Evolutionary conservation across 2,113 vertebrate species (phyloP).

Genomic region (Okapia johnstoni): DNA sequence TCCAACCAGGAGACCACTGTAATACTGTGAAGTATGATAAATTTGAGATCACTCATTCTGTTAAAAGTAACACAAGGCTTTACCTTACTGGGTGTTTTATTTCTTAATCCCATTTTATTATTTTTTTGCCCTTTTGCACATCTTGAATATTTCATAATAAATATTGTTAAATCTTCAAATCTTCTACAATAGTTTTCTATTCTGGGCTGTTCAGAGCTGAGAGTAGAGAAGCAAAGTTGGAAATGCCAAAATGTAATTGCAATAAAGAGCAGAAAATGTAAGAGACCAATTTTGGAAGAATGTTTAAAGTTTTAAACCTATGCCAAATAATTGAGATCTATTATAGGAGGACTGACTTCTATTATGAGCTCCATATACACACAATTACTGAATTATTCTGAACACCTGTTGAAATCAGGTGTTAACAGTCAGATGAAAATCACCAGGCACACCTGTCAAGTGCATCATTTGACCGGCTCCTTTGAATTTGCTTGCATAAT

Average conservation of each 20-base stretch:
- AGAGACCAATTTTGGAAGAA: conserved; percentile 27
- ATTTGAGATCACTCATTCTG: background rate
- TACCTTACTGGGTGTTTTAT: background rate
- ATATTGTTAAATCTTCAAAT: background rate
- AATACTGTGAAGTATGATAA: background rate
- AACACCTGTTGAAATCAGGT: background rate
- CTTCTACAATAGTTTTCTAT: conserved; percentile 37
- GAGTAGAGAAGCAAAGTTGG: background rate
- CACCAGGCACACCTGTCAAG: background rate
- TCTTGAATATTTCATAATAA: conserved; percentile 17
- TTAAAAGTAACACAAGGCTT: background rate
- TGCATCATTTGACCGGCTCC: background rate
- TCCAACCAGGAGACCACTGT: background rate
- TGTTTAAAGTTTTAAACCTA: conserved; percentile 35
- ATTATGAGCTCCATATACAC: background rate
- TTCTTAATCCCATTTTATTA: background rate
- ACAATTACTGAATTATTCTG: background rate
- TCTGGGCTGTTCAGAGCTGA: background rate
- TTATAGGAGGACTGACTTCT: background rate
- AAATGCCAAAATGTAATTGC: conserved; percentile 31
- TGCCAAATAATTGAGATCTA: background rate
- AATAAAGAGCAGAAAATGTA: conserved; percentile 28
- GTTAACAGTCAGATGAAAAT: background rate
- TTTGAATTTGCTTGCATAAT: background rate
- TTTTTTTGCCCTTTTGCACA: background rate